These are phyloP conservation scores for Sciurus carolinensis DNA, from an alignment of 2,797 vertebrate genomes.

Conservation along the genomic window DNA sequence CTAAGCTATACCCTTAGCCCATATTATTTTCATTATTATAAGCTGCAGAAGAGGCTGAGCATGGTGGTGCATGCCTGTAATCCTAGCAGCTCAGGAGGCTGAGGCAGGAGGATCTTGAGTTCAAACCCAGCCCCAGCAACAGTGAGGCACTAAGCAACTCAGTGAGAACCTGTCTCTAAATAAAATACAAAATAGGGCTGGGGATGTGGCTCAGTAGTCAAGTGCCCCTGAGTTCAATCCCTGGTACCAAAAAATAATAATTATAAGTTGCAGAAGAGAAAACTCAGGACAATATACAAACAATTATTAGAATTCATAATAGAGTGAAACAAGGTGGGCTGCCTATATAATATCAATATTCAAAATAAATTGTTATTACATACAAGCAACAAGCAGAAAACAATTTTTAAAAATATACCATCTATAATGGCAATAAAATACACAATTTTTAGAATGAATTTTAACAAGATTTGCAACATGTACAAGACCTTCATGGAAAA, in stretches of 20 bases:
- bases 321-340: conserved; percentile 13
- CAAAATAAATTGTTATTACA: conserved; percentile 2
- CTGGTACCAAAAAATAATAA: no score
- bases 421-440: conserved; percentile 8
- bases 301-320: conserved; percentile 31
- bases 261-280: neutral
- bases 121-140: no score
- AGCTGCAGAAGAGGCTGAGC: neutral
- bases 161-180: no score
- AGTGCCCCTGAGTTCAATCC: no score
- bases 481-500: conserved; percentile 31
- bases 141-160: no score
- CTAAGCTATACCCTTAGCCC: neutral
- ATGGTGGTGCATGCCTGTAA: no score
- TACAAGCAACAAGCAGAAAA: neutral
- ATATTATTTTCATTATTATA: neutral
- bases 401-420: neutral
- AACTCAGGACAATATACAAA: conserved; percentile 5
- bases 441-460: conserved; percentile 40
- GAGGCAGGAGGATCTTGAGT: no score
- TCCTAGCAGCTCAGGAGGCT: no score
- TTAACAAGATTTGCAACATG: neutral
- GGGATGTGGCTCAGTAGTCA: no score
- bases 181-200: no score
- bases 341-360: conserved; percentile 1